Evolutionary conservation across 2,888 invertebrate genomes (phyloP).

Genomic region (Therioaphis trifolii): DNA sequence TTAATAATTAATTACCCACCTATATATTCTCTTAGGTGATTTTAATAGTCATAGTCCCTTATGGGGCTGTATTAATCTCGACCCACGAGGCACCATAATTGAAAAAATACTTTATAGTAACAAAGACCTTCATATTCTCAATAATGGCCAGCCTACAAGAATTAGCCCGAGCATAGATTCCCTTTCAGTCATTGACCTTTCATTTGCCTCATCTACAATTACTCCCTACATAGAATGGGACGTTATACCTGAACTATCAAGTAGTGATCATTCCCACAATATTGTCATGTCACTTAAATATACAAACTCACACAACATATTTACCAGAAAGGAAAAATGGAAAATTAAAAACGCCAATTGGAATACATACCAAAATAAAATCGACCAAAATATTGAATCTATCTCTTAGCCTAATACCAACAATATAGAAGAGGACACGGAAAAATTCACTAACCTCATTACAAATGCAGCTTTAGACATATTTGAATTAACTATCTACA

Average conservation of each 20-base stretch:
- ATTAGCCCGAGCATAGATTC: background rate
- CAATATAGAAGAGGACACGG: background rate
- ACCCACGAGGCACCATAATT: background rate
- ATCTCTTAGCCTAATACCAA: background rate
- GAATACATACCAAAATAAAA: background rate
- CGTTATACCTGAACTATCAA: background rate
- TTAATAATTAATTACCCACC: background rate
- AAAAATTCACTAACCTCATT: no score
- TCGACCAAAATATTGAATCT: conserved; percentile 2
- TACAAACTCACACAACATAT: background rate
- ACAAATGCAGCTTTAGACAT: background rate
- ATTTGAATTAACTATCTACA: background rate
- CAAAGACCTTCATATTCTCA: background rate
- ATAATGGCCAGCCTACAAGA: background rate
- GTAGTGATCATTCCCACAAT: background rate
- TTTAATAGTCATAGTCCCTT: background rate
- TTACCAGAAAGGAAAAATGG: background rate
- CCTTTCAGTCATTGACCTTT: background rate
- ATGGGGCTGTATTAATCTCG: background rate
- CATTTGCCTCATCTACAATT: background rate
- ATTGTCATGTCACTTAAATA: background rate
- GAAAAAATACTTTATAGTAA: background rate
- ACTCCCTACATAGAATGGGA: background rate
- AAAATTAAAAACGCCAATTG: background rate
- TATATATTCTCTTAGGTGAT: no score